Evolutionary conservation across 2,888 invertebrate genomes (phyloP).

Genomic region (Yponomeuta plumbellus): DNA sequence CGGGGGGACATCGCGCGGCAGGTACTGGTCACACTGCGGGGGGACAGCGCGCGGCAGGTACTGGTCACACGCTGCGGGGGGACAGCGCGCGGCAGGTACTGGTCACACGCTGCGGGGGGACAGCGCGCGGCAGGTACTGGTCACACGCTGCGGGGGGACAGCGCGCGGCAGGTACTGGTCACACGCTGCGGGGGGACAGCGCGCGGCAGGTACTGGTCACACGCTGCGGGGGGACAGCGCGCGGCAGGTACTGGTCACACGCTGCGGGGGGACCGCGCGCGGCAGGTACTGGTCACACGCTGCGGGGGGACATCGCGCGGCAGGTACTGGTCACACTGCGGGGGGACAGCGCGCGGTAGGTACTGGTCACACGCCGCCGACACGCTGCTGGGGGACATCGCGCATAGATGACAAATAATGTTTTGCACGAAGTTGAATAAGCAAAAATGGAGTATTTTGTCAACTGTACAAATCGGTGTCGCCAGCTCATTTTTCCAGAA

Average conservation of each 20-base stretch:
- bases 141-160: conserved; percentile 40
- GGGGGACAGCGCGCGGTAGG: conserved; percentile 38
- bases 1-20: conserved; percentile 34
- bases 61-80: conserved; percentile 36
- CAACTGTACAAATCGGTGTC: too few species aligned
- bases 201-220: conserved; percentile 40
- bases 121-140: conserved; percentile 35
- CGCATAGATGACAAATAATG: too few species aligned
- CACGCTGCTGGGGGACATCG: conserved; percentile 38
- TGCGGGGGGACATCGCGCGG: conserved; percentile 36
- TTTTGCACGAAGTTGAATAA: too few species aligned
- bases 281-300: conserved; percentile 40
- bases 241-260: conserved; percentile 33
- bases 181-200: too few species aligned
- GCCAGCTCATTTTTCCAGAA: too few species aligned
- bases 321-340: conserved; percentile 41
- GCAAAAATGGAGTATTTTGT: too few species aligned
- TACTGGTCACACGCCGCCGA: conserved; percentile 23
- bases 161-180: conserved; percentile 34
- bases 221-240: conserved; percentile 38
- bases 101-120: conserved; percentile 40
- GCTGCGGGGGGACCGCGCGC: too few species aligned
- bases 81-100: conserved; percentile 34
- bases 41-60: conserved; percentile 32
- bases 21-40: conserved; percentile 35